These are phyloP conservation scores for Chiroxiphia lanceolata DNA, from an alignment of 2,797 vertebrate genomes.

Conservation along the genomic window DNA sequence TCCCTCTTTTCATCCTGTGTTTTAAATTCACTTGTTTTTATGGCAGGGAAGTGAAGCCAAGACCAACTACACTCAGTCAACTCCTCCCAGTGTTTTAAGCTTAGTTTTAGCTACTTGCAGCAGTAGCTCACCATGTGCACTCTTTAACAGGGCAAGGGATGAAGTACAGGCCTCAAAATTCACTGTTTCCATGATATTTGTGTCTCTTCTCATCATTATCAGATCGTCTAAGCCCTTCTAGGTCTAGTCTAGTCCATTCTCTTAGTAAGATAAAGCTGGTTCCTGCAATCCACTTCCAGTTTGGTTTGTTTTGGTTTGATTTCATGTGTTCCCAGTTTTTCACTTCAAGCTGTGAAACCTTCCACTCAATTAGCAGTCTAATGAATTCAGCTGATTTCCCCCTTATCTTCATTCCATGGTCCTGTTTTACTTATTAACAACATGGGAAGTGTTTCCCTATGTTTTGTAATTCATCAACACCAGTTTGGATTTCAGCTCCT, in stretches of 20 bases:
- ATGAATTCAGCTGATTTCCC: not conserved
- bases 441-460: not conserved
- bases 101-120: not conserved
- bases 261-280: not conserved
- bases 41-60: not conserved
- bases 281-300: not conserved
- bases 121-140: fast-evolving
- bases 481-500: not conserved
- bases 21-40: not conserved
- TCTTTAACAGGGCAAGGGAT: not conserved
- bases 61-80: not conserved
- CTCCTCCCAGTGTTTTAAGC: not conserved
- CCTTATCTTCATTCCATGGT: not conserved
- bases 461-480: not conserved
- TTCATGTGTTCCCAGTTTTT: not conserved
- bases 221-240: not conserved
- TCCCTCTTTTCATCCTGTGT: not conserved
- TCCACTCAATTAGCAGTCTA: not conserved
- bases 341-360: not conserved
- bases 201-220: not conserved
- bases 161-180: not conserved
- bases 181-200: not conserved
- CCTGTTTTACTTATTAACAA: not conserved
- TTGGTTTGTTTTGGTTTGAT: not conserved
- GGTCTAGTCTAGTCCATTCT: not conserved